Base-by-base conservation (phyloP, 2,113 vertebrate genomes). In the Lasiurus cinereus region DNA sequence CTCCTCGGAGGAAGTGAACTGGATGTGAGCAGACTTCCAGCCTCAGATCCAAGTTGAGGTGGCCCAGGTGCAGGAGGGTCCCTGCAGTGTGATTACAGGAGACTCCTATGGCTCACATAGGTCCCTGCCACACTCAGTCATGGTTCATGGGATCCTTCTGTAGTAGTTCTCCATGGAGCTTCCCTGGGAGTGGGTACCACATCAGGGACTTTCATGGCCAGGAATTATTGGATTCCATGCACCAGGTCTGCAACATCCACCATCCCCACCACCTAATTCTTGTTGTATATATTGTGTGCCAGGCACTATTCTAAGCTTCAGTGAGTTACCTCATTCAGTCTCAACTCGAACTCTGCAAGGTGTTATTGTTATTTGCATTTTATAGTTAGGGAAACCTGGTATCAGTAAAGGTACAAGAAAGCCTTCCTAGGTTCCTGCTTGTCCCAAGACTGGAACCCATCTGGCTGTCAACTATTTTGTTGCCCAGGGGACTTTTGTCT, bases 371-470 rank as follows among this genome's bases (percentile, higher is more conserved):
- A 88, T 90, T 83, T 85, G 12, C 27, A 74, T 67, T 74, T 94
- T 73, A n/a, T 27, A 77, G 29, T 67, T 6, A 9, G 69, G 76
- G 59, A 43, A 87, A 62, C 4, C n/a, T 8, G 67, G 70, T 50
- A 48, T 94, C 59, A 80, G 87, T 76, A 80, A 88, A 90, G 29
- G 27, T 29, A 74, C 5, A 54, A 83, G 36, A 27, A 78, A 83
- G 64, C 8, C 70, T 86, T 50, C 29, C 29, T n/a, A 79, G 86
- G 54, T 59, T 85, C 16, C 22, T 69, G 24, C 16, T 48, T 83
- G 19, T 7, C 27, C 21, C 50, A 70, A 50, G 64, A 50, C 4
- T 43, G 39, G 80, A 72, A 59, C 1, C 31, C 39, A 82, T 4
- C 56, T 62, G 16, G 74, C 39, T 83, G 24, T 14, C 50, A 88